A percentile compares a stretch with the other conserved stretches of the same genome.
Evolutionary conservation across 2,113 vertebrate genomes (phyloP).

Genomic region (Lepus europaeus): DNA sequence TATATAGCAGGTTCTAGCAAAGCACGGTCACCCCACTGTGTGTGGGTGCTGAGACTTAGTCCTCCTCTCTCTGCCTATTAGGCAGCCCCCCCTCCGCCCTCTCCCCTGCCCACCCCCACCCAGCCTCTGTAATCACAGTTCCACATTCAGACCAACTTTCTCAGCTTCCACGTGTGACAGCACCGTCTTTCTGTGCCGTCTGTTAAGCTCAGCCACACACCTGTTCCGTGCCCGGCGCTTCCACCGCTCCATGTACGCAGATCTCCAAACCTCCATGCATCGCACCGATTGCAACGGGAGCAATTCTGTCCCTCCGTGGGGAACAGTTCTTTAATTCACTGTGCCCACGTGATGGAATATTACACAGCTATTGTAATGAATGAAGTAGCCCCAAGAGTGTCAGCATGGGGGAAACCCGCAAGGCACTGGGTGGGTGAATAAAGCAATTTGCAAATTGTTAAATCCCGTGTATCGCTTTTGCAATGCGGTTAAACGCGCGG

Average conservation of each 20-base stretch:
- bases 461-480: not conserved
- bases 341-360: not conserved
- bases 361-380: not conserved
- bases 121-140: no score
- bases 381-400: not conserved
- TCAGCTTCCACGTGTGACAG: no score
- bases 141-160: no score
- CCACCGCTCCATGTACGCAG: accelerated
- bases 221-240: not conserved
- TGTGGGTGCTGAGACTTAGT: no score
- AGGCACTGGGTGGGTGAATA: accelerated
- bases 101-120: no score
- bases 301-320: not conserved
- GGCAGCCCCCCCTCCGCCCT: no score
- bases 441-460: no score
- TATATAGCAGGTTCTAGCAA: no score
- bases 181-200: no score
- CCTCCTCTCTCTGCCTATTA: no score
- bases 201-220: not conserved
- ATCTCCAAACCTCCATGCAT: not conserved
- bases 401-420: accelerated
- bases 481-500: not conserved
- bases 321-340: not conserved
- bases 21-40: no score
- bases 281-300: not conserved